phyloP scores from a whole-genome alignment of 2,113 vertebrate genomes.

The Rousettus leschenaultii region DNA sequence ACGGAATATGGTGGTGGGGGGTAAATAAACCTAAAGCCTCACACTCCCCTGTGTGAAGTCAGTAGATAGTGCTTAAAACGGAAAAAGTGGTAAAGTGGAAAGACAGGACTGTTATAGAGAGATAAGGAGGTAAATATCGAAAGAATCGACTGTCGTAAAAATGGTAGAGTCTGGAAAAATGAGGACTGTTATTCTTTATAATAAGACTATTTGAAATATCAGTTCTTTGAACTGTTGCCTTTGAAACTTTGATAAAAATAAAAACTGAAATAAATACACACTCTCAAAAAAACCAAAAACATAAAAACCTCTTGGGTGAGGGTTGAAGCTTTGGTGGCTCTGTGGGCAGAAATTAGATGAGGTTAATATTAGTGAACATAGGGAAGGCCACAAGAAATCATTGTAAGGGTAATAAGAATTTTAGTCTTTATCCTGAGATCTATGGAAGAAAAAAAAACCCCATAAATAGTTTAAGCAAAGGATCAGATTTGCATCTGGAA shows the following conservation, averaged over 20 bases:
- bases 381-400: not conserved
- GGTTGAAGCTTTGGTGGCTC: not conserved
- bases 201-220: not conserved
- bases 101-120: too few relatives aligned
- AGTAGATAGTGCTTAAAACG: not conserved
- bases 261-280: not conserved
- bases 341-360: not conserved
- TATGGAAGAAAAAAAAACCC: constrained; percentile 26
- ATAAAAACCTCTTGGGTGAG: not conserved
- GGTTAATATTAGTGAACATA: not conserved
- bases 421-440: constrained; percentile 24
- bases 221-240: not conserved
- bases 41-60: not conserved
- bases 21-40: not conserved
- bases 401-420: not conserved
- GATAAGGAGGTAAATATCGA: not conserved
- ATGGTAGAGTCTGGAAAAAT: not conserved
- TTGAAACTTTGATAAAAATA: not conserved
- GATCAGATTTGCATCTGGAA: constrained; percentile 7
- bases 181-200: not conserved
- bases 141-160: not conserved
- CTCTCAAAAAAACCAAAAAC: not conserved
- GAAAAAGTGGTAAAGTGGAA: not conserved
- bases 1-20: not conserved
- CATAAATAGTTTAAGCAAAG: constrained; percentile 27